A percentile compares a stretch with the other conserved stretches of the same genome.
phyloP scores from a whole-genome alignment of 2,888 invertebrate species.

The Euzophera pinguis region DNA sequence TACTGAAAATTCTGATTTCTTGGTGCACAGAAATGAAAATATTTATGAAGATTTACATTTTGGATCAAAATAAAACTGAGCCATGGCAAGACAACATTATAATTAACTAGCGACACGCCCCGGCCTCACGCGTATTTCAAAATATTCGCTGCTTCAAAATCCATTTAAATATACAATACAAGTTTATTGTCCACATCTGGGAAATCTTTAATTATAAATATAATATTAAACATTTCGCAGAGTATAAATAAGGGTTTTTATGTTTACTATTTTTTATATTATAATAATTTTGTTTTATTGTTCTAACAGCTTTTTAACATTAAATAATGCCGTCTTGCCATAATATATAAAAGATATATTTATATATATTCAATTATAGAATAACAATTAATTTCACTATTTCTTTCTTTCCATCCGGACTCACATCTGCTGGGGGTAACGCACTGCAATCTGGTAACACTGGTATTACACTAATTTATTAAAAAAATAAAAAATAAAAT shows the following conservation, averaged over 20 bases:
- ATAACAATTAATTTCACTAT: slow-evolving; percentile 58
- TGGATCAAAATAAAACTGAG: background rate
- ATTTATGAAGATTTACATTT: background rate
- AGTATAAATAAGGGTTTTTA: too few species aligned
- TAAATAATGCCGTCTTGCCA: slow-evolving; percentile 60
- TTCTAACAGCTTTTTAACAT: slow-evolving; percentile 31
- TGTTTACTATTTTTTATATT: too few species aligned
- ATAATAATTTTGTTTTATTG: too few species aligned
- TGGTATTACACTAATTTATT: slow-evolving; percentile 60
- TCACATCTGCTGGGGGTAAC: slow-evolving; percentile 73
- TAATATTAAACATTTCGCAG: too few species aligned
- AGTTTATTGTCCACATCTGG: too few species aligned
- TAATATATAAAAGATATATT: slow-evolving; percentile 15
- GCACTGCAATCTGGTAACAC: slow-evolving; percentile 78
- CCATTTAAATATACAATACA: too few species aligned
- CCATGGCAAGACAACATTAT: slow-evolving; percentile 65
- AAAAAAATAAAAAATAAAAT: background rate
- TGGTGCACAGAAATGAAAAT: too few species aligned
- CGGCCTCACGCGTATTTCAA: too few species aligned
- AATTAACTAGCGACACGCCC: background rate
- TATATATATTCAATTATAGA: slow-evolving; percentile 5
- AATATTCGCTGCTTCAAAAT: too few species aligned
- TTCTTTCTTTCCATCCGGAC: slow-evolving; percentile 72
- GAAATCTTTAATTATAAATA: too few species aligned
- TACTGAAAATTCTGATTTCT: too few species aligned